phyloP scores from a whole-genome alignment of 92 coral and sea anemone genomes.

The Porites divaricata region DNA sequence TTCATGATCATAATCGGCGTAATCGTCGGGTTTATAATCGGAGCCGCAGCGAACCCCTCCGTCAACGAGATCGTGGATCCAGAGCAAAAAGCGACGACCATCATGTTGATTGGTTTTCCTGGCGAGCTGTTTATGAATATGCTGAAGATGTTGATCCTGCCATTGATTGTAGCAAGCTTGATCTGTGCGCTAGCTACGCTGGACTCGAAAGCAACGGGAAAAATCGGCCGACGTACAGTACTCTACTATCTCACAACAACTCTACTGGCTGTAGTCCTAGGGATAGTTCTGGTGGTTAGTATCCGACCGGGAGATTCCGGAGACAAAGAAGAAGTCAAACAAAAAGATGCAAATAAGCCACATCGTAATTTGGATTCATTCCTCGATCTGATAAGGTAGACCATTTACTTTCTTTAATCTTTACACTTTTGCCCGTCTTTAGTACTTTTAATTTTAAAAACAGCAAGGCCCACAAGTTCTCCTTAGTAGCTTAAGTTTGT shows the following conservation, averaged over 20 bases:
- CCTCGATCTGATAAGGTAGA: conserved; percentile 76
- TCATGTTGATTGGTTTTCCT: conserved; percentile 75
- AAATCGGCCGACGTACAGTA: conserved; percentile 79
- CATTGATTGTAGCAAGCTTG: conserved; percentile 75
- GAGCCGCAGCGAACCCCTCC: conserved; percentile 74
- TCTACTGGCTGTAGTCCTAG: conserved; percentile 69
- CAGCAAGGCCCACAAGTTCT: too few species aligned
- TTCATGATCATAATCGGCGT: conserved; percentile 81
- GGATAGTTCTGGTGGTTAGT: conserved; percentile 69
- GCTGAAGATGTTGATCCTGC: conserved; percentile 82
- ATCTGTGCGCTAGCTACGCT: conserved; percentile 79
- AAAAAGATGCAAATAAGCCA: conserved; percentile 47
- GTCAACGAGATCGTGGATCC: conserved; percentile 66
- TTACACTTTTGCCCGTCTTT: not conserved
- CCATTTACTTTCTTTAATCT: not conserved
- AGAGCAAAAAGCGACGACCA: conserved; percentile 68
- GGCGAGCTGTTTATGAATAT: conserved; percentile 85
- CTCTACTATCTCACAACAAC: conserved; percentile 74
- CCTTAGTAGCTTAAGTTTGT: too few species aligned
- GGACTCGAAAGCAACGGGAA: conserved; percentile 75
- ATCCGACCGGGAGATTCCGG: conserved; percentile 78
- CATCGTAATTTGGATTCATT: conserved; percentile 75
- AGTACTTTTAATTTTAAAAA: too few species aligned
- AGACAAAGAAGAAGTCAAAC: not conserved
- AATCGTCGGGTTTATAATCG: conserved; percentile 82